These are phyloP conservation scores for Amiota minor DNA, from an alignment of 2,888 invertebrate genomes.

Conservation along the genomic window DNA sequence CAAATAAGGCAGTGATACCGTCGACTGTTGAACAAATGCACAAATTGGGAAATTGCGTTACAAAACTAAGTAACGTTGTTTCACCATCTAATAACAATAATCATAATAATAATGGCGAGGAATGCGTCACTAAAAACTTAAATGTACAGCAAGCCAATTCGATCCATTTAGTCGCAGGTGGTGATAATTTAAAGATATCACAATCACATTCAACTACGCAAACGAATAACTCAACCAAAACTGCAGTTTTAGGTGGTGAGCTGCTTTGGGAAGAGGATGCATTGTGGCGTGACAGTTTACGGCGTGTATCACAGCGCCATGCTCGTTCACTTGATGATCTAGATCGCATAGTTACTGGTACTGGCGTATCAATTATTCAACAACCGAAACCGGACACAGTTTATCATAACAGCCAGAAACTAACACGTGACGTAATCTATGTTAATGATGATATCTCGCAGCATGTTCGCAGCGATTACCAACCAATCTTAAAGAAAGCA, in stretches of 20 bases:
- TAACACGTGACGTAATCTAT: constrained; percentile 84
- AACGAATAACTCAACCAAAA: constrained; percentile 40
- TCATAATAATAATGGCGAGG: constrained; percentile 32
- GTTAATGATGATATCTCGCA: constrained; percentile 82
- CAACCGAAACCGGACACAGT: constrained; percentile 39
- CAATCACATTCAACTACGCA: constrained; percentile 16
- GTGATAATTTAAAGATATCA: constrained; percentile 38
- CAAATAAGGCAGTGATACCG: background rate
- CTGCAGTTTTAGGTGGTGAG: constrained; percentile 76
- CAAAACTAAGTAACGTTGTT: constrained; percentile 50
- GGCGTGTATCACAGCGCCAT: constrained; percentile 85
- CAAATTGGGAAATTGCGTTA: constrained; percentile 20
- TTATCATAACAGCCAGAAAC: constrained; percentile 71
- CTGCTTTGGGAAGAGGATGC: constrained; percentile 89
- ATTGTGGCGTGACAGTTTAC: constrained; percentile 85
- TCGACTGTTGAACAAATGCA: background rate
- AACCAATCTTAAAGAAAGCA: constrained; percentile 48
- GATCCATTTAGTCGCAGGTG: constrained; percentile 3
- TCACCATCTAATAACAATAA: constrained; percentile 23
- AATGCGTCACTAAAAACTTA: constrained; percentile 59
- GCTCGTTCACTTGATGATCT: constrained; percentile 88
- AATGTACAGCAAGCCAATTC: constrained; percentile 49
- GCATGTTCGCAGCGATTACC: constrained; percentile 61
- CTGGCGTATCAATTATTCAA: constrained; percentile 41
- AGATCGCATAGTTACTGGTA: constrained; percentile 75